Percentiles rank a stretch among this genome's conserved stretches.
Conservation (phyloP, 2,888 invertebrate species). For the Rhaphigaster nebulosa region DNA sequence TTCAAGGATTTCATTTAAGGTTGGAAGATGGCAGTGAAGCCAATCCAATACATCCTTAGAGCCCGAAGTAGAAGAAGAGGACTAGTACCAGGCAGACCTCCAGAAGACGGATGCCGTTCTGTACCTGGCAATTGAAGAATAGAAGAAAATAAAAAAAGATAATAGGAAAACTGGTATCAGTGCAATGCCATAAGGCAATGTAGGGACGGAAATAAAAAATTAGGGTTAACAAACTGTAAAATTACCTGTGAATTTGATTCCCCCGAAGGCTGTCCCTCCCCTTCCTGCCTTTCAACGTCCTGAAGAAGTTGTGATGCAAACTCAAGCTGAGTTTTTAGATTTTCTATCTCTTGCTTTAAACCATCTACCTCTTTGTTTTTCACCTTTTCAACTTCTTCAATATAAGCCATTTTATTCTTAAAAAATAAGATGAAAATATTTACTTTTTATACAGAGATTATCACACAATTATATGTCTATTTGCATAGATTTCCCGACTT, state of each 20-base stretch:
- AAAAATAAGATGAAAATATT: constrained; percentile 1
- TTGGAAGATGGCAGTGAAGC: too few relatives aligned
- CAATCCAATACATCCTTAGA: too few relatives aligned
- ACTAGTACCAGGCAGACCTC: too few relatives aligned
- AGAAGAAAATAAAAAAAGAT: too few relatives aligned
- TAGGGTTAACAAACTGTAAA: too few relatives aligned
- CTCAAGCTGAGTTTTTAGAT: constrained; percentile 65
- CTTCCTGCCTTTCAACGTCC: constrained; percentile 65
- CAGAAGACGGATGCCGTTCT: too few relatives aligned
- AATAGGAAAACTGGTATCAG: too few relatives aligned
- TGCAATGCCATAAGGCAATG: too few relatives aligned
- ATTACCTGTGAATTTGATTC: constrained; percentile 45
- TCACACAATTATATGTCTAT: neutral
- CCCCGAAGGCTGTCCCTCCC: constrained; percentile 65
- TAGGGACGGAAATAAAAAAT: too few relatives aligned
- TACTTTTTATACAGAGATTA: neutral
- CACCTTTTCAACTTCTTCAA: constrained; percentile 59
- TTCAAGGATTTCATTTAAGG: too few relatives aligned
- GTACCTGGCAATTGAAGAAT: too few relatives aligned
- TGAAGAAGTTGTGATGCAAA: constrained; percentile 65
- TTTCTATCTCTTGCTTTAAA: constrained; percentile 65
- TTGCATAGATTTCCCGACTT: neutral
- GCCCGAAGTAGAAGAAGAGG: too few relatives aligned
- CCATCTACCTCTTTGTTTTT: constrained; percentile 63
- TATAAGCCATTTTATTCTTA: constrained; percentile 59